A percentile compares a stretch with the other conserved stretches of the same genome.
phyloP scores from a whole-genome alignment of 2,888 invertebrate genomes.

The Antitype chi region DNA sequence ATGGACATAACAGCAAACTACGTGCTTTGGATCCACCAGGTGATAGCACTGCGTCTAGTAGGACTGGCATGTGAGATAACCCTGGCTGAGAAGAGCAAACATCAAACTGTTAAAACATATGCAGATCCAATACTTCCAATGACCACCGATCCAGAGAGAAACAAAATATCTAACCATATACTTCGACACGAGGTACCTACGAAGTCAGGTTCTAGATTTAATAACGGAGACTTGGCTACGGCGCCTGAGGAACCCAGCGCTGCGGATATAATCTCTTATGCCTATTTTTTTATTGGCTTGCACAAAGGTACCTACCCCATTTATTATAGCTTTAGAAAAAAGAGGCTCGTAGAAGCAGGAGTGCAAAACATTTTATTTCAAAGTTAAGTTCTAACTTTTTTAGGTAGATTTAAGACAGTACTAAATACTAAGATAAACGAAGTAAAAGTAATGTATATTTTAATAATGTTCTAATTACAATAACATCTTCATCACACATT shows the following conservation, averaged over 20 bases:
- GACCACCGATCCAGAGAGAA: neutral
- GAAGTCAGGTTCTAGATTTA: neutral
- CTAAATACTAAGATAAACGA: too few species aligned
- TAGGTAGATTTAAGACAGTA: too few species aligned
- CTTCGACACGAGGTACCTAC: too few species aligned
- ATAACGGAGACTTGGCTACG: constrained; percentile 68
- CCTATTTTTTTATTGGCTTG: constrained; percentile 95
- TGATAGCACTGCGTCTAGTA: constrained; percentile 95
- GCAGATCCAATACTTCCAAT: neutral
- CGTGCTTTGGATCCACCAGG: constrained; percentile 95
- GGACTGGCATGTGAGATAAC: constrained; percentile 95
- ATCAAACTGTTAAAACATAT: neutral
- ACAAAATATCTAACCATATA: neutral
- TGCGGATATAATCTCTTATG: constrained; percentile 93
- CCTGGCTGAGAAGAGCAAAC: constrained; percentile 68
- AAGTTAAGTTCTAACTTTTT: too few species aligned
- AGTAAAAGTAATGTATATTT: too few species aligned
- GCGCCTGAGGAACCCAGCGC: constrained; percentile 83
- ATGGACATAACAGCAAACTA: constrained; percentile 92
- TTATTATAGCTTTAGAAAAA: too few species aligned
- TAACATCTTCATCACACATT: too few species aligned
- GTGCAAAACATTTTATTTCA: too few species aligned
- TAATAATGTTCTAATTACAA: too few species aligned
- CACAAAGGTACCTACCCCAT: constrained; percentile 94
- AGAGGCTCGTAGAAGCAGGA: too few species aligned